Base-by-base conservation (phyloP, 30 jellyfish, hydroid and myxozoan genomes). In the Cassiopea xamachana region DNA sequence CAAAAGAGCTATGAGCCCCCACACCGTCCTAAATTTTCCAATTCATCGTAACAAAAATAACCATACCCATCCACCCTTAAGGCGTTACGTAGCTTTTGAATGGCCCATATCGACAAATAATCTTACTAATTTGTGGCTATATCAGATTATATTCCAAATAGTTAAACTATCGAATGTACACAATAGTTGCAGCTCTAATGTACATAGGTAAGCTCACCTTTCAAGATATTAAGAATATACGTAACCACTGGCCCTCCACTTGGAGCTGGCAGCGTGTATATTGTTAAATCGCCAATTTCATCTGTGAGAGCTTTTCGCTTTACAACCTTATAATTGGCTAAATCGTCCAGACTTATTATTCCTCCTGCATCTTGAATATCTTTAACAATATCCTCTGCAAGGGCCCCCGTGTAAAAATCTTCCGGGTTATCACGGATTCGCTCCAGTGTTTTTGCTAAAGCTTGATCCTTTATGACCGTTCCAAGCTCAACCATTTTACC, bases 341-440 rank as follows among this genome's bases (percentile, higher is more conserved):
- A 61, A 70, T 97, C 99, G 59, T 97, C 99, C 50, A 97, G 78
- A 1, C 98, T 91, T 10, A 92, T 84, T 18, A 97, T 97, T 17
- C 99, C 98, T 14, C 99, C 99, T 8, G 97, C 98, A 85, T 93
- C 98, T 87, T 91, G 98, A 47, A 97, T 97, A 61, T 97, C 99
- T 88, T 97, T 91, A 0, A 97, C 99, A 76, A 97, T 91, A 72
- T 92, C 97, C 79, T 93, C 98, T 8, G 99, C 99, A 60, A 97
- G 93, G 69, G 98, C 91, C 15, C 99, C 99, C 7, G 98, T 97
- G 88, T 97, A 97, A 80, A 93, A 93, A 80, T 94, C 98, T 39
- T 93, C 98, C 1, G 99, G 99, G 69, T 97, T 94, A 58, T 93
- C 97, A 5, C 97, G 93, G 5, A 97, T 86, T 39, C 87, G 91